Conservation (phyloP, 1,140 invertebrate genomes). For the Stegodyphus mimosarum region DNA sequence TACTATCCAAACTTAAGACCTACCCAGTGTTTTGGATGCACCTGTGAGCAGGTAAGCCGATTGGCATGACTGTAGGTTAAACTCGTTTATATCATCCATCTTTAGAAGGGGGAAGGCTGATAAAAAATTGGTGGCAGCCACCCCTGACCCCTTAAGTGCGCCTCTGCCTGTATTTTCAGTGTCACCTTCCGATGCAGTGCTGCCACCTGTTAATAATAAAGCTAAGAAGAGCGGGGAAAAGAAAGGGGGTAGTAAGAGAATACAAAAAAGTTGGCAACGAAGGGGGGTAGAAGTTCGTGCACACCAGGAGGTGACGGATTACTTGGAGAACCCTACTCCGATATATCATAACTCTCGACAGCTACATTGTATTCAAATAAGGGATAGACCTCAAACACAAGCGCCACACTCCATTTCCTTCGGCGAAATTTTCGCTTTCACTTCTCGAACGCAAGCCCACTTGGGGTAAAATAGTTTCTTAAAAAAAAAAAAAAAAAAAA, state of each 20-base stretch:
- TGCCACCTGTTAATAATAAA: constrained; percentile 57
- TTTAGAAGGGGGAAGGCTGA: background rate
- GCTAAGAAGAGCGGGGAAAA: constrained; percentile 26
- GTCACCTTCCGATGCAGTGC: constrained; percentile 43
- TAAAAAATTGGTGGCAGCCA: background rate
- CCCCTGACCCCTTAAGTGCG: constrained; percentile 7
- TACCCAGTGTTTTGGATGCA: background rate
- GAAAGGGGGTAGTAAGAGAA: constrained; percentile 4
- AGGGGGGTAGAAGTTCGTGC: background rate
- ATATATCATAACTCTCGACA: constrained; percentile 48
- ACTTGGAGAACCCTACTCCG: background rate
- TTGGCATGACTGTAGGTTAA: constrained; percentile 34
- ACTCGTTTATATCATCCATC: constrained; percentile 19
- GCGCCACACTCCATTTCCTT: constrained; percentile 23
- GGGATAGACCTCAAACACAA: background rate
- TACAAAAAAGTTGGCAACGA: background rate
- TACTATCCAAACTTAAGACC: no score
- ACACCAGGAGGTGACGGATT: constrained; percentile 15
- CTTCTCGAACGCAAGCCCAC: background rate
- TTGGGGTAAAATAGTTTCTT: no score
- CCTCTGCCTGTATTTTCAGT: background rate
- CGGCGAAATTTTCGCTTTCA: background rate
- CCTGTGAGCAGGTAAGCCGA: background rate
- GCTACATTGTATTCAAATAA: constrained; percentile 47
- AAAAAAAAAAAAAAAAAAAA: no score